Conservation (phyloP, 2,797 vertebrate species). For the Lophius americanus region DNA sequence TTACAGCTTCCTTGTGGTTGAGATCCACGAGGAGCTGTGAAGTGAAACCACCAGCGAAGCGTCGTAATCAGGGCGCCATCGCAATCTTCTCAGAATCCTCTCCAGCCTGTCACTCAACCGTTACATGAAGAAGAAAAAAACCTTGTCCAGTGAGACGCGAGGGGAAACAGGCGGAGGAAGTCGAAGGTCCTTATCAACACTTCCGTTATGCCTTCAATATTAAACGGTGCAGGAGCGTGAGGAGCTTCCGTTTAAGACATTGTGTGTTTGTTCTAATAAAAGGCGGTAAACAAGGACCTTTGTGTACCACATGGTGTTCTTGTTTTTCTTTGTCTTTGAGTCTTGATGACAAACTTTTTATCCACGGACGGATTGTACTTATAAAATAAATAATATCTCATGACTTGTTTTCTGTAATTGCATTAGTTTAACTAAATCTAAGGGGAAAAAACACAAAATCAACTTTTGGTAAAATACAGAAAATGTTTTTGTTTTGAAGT, state of each 20-base stretch:
- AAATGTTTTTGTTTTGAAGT: too few species aligned
- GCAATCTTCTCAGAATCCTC: constrained; percentile 12
- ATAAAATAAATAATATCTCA: neutral
- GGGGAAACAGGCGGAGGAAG: constrained; percentile 42
- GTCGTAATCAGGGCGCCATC: neutral
- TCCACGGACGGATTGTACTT: neutral
- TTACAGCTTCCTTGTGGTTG: constrained; percentile 41
- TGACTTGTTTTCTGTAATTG: neutral
- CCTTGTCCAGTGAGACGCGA: neutral
- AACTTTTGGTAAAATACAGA: too few species aligned
- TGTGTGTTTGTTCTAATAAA: constrained; percentile 1
- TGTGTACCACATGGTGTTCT: neutral
- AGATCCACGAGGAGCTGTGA: constrained; percentile 32
- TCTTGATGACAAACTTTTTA: neutral
- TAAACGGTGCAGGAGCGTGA: neutral
- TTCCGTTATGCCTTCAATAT: constrained; percentile 1
- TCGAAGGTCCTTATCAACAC: neutral
- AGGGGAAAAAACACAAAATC: too few species aligned
- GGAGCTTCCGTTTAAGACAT: constrained; percentile 9
- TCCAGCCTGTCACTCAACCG: constrained; percentile 2
- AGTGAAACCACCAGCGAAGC: constrained; percentile 1
- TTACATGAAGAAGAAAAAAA: constrained; percentile 4
- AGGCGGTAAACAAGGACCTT: neutral
- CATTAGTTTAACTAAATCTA: too few species aligned
- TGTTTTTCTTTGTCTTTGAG: neutral